Evolutionary conservation across 35 echinoderm and acorn worm species (phyloP), one percentile per base, ranked within the genome.

Genomic region (Apostichopus californicus): DNA sequence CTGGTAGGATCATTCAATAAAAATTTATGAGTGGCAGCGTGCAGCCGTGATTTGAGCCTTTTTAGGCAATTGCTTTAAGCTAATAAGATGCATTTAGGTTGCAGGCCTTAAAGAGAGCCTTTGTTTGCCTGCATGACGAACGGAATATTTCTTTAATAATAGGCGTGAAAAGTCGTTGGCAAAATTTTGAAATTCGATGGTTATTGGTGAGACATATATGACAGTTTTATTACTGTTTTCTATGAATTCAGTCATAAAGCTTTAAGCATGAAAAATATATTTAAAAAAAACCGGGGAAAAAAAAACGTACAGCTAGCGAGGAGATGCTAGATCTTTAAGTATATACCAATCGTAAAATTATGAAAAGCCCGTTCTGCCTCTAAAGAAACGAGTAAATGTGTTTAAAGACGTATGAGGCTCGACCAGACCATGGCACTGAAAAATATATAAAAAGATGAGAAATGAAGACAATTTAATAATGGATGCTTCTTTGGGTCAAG

Each of bases 61-160:
- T 75, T 75, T 18, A n/a, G 71, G 71, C 71, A 75, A 75, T 75
- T 75, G 71, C 71, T 75, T 75, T 18, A 75, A 75, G 71, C 71
- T 75, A 75, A 75, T 75, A 75, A 75, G n/a, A 20, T 75, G 17
- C 71, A 75, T 75, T 75, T 75, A 75, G 71, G 71, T 75, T 75
- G 71, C 21, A 75, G 17, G 6, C 14, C n/a, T 75, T 75, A 75
- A 75, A 75, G 71, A 75, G 71, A 75, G 71, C 4, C 17, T 75
- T 2, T 75, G 20, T 14, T 75, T 75, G 20, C 71, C n/a, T 75
- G 71, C 21, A 75, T 18, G 71, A 75, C 71, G 6, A 75, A 21
- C 15, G n/a, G 12, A 22, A 75, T 22, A 22, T 18, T 7, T 75
- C 71, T 75, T 20, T 75, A 75, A 75, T 75, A 20, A 6, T 75